Percentiles rank a stretch among this genome's conserved stretches.
Conservation (phyloP, 37 sponge, comb jelly and placozoan species). For the Halisarca cf. caerulea region DNA sequence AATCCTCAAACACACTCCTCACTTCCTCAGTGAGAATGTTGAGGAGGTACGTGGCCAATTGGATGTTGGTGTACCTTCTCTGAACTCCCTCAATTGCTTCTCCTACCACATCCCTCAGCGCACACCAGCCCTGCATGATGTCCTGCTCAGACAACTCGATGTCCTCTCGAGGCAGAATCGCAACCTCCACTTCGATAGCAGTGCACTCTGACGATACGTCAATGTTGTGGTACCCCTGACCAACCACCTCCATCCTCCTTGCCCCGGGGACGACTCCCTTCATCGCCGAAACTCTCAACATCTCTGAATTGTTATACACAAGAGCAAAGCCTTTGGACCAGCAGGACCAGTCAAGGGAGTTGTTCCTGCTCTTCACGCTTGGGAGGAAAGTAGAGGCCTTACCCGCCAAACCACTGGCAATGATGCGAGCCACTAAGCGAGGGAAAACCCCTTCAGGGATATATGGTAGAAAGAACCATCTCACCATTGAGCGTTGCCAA, state of each 20-base stretch:
- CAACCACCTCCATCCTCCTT: constrained; percentile 23
- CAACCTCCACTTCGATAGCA: constrained; percentile 57
- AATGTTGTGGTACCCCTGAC: background rate
- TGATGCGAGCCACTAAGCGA: constrained; percentile 68
- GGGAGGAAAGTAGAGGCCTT: background rate
- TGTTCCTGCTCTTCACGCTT: background rate
- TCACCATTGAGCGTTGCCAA: constrained; percentile 28
- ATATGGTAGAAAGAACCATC: constrained; percentile 65
- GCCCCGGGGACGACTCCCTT: constrained; percentile 24
- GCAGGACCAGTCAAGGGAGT: constrained; percentile 66
- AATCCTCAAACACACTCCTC: constrained; percentile 82
- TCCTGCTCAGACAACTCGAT: background rate
- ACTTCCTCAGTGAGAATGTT: constrained; percentile 56
- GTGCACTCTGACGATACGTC: background rate
- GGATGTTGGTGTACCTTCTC: constrained; percentile 29
- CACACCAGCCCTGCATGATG: background rate
- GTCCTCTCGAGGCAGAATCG: constrained; percentile 38
- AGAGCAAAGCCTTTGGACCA: constrained; percentile 76
- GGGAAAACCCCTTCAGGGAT: constrained; percentile 83
- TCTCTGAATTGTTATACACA: constrained; percentile 58
- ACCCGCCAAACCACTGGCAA: constrained; percentile 50
- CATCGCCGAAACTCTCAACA: constrained; percentile 56
- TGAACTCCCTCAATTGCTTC: background rate
- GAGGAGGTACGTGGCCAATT: constrained; percentile 78
- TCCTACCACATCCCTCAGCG: background rate